These are phyloP conservation scores for Nyctibius bracteatus DNA, from an alignment of 2,113 vertebrate genomes.

Conservation along the genomic window DNA sequence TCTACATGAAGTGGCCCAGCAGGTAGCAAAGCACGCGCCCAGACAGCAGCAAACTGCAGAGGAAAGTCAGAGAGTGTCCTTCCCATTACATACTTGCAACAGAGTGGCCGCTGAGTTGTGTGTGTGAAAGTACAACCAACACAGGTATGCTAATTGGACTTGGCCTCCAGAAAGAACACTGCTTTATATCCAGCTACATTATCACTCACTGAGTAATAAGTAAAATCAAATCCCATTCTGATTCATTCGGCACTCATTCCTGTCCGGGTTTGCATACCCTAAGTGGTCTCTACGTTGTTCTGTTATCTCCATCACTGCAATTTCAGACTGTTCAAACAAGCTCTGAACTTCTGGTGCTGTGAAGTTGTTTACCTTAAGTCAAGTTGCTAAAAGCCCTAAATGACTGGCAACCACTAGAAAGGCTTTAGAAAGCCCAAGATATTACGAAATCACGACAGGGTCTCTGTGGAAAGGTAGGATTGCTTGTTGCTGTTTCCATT, in stretches of 20 bases:
- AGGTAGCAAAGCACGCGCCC: neutral
- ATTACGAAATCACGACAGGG: neutral
- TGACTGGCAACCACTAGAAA: neutral
- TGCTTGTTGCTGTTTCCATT: neutral
- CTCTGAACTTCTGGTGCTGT: neutral
- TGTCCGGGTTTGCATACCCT: neutral
- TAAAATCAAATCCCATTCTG: neutral
- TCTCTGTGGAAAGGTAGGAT: neutral
- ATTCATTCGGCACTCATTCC: neutral
- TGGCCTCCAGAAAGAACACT: neutral
- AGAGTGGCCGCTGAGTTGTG: neutral
- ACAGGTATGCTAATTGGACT: neutral
- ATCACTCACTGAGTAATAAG: neutral
- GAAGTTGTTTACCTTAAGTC: neutral
- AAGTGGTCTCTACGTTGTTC: neutral
- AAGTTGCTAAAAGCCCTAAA: neutral
- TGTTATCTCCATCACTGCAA: neutral
- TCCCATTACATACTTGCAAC: neutral
- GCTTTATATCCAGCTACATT: neutral
- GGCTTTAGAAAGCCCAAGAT: neutral
- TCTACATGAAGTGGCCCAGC: neutral
- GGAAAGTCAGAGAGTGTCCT: neutral
- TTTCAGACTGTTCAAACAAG: neutral
- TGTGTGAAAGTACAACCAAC: neutral
- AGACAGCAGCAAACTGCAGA: neutral